Conservation (phyloP, 2,797 vertebrate genomes). For the Gobio occitaniae region DNA sequence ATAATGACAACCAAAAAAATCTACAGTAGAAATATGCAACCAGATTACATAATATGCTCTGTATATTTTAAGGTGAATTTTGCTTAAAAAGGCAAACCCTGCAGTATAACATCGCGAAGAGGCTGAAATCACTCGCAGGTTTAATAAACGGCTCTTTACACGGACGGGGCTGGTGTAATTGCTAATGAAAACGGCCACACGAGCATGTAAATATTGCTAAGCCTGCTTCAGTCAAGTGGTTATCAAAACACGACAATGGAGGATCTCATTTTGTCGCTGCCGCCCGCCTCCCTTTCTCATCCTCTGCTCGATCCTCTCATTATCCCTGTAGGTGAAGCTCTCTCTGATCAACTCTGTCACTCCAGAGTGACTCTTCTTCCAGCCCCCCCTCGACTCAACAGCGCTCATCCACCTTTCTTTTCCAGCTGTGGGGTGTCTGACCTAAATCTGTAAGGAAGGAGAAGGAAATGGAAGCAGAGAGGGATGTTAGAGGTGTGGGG, state of each 20-base stretch:
- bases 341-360: conserved; percentile 70
- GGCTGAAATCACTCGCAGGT: background rate
- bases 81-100: background rate
- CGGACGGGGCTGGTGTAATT: background rate
- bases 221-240: conserved; percentile 49
- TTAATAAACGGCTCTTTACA: conserved; percentile 27
- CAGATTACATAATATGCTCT: no score
- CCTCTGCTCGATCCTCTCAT: conserved; percentile 42
- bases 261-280: conserved; percentile 31
- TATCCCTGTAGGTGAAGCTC: conserved; percentile 67
- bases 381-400: background rate
- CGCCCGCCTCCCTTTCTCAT: conserved; percentile 45
- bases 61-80: no score
- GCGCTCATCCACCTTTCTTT: conserved; percentile 49
- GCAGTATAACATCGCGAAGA: background rate
- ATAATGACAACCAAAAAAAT: no score
- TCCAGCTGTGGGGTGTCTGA: conserved; percentile 69
- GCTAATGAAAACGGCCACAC: conserved; percentile 34
- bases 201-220: conserved; percentile 46
- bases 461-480: conserved; percentile 46
- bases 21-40: no score
- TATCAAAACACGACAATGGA: conserved; percentile 45
- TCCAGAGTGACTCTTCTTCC: conserved; percentile 69
- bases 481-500: conserved; percentile 30
- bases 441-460: conserved; percentile 73